Conservation (phyloP, 2,113 vertebrate genomes). For the Cyprinodon tularosa region DNA sequence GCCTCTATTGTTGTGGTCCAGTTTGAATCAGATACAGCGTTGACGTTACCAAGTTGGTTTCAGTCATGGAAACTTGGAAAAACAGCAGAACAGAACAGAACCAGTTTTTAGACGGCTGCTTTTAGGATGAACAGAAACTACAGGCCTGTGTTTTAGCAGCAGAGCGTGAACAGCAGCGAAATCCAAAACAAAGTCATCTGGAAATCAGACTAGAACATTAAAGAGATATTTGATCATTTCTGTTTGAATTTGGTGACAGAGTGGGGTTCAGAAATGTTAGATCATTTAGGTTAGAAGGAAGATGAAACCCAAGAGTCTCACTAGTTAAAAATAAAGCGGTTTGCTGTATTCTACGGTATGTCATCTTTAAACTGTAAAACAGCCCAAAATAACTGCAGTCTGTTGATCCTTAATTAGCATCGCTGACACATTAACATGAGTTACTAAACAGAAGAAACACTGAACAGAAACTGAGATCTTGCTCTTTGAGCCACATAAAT, state of each 20-base stretch:
- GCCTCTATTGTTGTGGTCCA: neutral
- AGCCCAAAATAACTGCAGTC: neutral
- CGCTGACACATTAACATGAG: neutral
- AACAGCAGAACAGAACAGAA: constrained; percentile 21
- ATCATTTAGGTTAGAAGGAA: neutral
- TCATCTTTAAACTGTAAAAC: neutral
- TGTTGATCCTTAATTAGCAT: neutral
- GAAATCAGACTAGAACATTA: neutral
- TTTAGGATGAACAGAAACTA: constrained; percentile 3
- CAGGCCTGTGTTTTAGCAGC: constrained; percentile 22
- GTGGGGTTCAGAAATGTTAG: neutral
- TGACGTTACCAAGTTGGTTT: constrained; percentile 5
- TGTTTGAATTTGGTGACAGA: neutral
- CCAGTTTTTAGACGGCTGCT: constrained; percentile 17
- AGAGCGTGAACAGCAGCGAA: constrained; percentile 9
- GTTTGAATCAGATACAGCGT: neutral
- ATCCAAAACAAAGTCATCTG: neutral
- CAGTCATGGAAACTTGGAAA: constrained; percentile 37
- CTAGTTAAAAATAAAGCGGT: too few species aligned
- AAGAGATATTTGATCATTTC: neutral
- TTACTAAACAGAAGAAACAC: neutral
- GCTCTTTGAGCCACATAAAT: neutral
- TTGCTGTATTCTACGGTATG: neutral
- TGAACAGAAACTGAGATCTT: neutral
- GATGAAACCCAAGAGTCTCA: neutral